Conservation (phyloP, 2,113 vertebrate species). For the Nothobranchius furzeri region DNA sequence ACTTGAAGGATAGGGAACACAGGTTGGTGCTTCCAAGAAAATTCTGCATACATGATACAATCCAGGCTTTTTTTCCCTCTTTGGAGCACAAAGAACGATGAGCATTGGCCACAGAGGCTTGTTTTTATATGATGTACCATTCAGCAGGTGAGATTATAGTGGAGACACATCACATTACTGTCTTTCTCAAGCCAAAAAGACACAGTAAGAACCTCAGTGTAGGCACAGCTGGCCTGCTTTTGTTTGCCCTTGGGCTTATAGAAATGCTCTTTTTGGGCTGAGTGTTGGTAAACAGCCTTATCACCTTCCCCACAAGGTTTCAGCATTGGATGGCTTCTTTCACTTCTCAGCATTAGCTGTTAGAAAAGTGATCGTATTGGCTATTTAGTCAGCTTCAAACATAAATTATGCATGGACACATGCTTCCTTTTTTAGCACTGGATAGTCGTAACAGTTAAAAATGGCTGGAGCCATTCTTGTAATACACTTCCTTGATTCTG, state of each 20-base stretch:
- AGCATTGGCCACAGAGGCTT: constrained; percentile 51
- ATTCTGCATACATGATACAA: constrained; percentile 10
- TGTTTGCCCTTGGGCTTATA: constrained; percentile 65
- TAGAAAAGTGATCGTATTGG: constrained; percentile 30
- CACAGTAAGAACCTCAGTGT: constrained; percentile 47
- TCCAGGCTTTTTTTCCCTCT: neutral
- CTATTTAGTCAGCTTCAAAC: constrained; percentile 22
- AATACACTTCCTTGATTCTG: neutral
- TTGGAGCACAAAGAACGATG: constrained; percentile 13
- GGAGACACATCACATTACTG: constrained; percentile 40
- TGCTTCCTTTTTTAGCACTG: neutral
- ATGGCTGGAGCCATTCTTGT: neutral
- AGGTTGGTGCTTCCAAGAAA: neutral
- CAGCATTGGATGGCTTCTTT: constrained; percentile 31
- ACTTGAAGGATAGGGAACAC: neutral
- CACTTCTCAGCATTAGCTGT: constrained; percentile 36
- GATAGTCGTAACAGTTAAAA: constrained; percentile 5
- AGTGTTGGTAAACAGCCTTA: constrained; percentile 67
- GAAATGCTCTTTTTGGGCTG: constrained; percentile 61
- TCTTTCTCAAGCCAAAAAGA: constrained; percentile 51
- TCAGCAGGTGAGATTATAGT: constrained; percentile 61
- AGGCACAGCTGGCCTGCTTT: constrained; percentile 56
- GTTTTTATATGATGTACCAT: constrained; percentile 42
- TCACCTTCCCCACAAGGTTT: constrained; percentile 59
- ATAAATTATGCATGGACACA: constrained; percentile 23